These are phyloP conservation scores for Polia nebulosa DNA, from an alignment of 2,888 invertebrate species.

Conservation along the genomic window DNA sequence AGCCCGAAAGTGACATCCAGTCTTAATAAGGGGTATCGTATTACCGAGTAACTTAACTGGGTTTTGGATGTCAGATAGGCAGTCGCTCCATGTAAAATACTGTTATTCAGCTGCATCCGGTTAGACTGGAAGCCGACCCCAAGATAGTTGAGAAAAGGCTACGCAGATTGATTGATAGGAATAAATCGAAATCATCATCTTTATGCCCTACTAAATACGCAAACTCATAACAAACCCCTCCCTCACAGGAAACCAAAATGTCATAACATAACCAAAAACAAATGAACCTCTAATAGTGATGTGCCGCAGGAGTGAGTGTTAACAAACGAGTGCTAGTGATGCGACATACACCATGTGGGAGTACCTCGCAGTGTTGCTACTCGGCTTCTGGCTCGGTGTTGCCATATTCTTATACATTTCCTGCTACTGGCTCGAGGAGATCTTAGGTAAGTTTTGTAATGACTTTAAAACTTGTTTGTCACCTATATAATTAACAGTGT, in stretches of 20 bases:
- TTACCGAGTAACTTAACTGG: too few species aligned
- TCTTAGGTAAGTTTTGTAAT: conserved; percentile 89
- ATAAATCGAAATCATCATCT: not conserved
- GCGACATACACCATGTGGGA: conserved; percentile 82
- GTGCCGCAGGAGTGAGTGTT: conserved; percentile 43
- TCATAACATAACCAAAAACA: conserved; percentile 15
- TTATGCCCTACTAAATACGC: conserved; percentile 27
- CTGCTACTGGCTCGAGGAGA: conserved; percentile 91
- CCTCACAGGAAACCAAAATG: conserved; percentile 41
- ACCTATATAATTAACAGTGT: too few species aligned
- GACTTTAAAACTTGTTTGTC: too few species aligned
- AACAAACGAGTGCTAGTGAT: conserved; percentile 64
- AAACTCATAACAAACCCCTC: conserved; percentile 28
- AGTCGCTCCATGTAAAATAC: too few species aligned
- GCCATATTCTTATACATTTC: conserved; percentile 89
- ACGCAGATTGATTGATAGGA: too few species aligned
- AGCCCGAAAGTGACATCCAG: too few species aligned
- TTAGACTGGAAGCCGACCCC: too few species aligned
- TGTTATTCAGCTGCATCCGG: too few species aligned
- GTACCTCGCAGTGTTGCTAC: conserved; percentile 84
- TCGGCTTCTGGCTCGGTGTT: conserved; percentile 89
- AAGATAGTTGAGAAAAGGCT: too few species aligned
- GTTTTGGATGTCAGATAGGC: too few species aligned
- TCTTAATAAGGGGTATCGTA: too few species aligned
- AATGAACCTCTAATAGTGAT: conserved; percentile 50